Base-by-base conservation (phyloP, 2,888 invertebrate genomes). In the Lymantria dispar region DNA sequence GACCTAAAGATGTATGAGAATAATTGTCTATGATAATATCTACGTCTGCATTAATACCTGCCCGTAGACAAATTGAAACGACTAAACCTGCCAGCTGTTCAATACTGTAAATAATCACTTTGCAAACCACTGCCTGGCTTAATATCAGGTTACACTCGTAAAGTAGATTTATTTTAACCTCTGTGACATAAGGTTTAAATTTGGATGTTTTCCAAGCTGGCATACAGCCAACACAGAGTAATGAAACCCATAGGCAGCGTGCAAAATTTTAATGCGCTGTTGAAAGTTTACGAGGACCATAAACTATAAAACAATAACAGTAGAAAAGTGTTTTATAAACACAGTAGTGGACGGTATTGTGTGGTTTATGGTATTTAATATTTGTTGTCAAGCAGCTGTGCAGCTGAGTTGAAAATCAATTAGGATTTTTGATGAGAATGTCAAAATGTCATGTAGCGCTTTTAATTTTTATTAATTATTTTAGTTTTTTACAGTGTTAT, bases 221-320 rank as follows among this genome's bases (percentile, higher is more conserved):
- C 72, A 45, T 46, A 44, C 7, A 47, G 70, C 73, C 73, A 74
- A 58, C 62, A 54, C 47, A 45, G 54, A 58, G 60, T 63, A 74
- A 71, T 66, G 65, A 69, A 67, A 67, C 67, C 61, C 62, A 63
- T 59, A 64, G 63, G 63, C 46, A 57, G 54, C 38, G 63, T 63
- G 58, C 57, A 60, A 69, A 72, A 74, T 70, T 70, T 74, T 74
- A 72, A 74, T 67, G 66, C 53, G 65, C 61, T 67, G 62, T 67
- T 57, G 64, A 67, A 72, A 70, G 58, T 69, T 33, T 33, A 33
- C 10, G 10, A 33, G 33, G 33, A 33, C 33, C 33, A 33, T 33
- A 33, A 33, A 33, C 33, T 33, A 33, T 10, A 10, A 33, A 33
- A 10, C 10, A 10, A 33, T 33, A 33, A 33, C 10, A 33, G 33